A percentile compares a stretch with the other conserved stretches of the same genome.
phyloP scores from a whole-genome alignment of 2,113 vertebrate genomes.

The Lagenorhynchus albirostris region DNA sequence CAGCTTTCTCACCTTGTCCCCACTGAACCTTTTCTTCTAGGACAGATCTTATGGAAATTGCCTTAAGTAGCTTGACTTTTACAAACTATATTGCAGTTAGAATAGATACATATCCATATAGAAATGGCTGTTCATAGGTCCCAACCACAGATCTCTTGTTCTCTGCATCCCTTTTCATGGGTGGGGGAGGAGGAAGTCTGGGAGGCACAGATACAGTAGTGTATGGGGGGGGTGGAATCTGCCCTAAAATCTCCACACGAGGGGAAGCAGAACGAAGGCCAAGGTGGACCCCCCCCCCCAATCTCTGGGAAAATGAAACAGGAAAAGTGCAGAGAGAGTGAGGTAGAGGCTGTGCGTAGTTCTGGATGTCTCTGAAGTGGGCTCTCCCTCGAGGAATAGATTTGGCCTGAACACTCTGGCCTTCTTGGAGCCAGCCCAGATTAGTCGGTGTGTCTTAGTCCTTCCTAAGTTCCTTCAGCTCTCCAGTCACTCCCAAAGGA shows the following conservation, averaged over 20 bases:
- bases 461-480: neutral
- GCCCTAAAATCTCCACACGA: neutral
- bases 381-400: neutral
- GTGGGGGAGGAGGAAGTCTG: neutral
- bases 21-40: conserved; percentile 80
- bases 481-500: neutral
- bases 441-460: neutral
- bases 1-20: conserved; percentile 86
- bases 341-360: neutral
- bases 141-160: neutral
- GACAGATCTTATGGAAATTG: conserved; percentile 81
- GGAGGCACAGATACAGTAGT: neutral
- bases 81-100: conserved; percentile 76
- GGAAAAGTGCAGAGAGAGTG: neutral
- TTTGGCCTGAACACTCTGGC: neutral
- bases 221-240: neutral
- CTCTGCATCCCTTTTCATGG: neutral
- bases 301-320: neutral
- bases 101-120: conserved; percentile 70
- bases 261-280: neutral
- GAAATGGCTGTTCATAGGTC: neutral
- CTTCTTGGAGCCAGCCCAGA: neutral
- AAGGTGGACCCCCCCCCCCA: neutral
- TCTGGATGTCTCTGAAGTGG: neutral
- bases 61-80: conserved; percentile 76